Base-by-base conservation (phyloP, 2,888 invertebrate species). In the Ypsolopha scabrella region DNA sequence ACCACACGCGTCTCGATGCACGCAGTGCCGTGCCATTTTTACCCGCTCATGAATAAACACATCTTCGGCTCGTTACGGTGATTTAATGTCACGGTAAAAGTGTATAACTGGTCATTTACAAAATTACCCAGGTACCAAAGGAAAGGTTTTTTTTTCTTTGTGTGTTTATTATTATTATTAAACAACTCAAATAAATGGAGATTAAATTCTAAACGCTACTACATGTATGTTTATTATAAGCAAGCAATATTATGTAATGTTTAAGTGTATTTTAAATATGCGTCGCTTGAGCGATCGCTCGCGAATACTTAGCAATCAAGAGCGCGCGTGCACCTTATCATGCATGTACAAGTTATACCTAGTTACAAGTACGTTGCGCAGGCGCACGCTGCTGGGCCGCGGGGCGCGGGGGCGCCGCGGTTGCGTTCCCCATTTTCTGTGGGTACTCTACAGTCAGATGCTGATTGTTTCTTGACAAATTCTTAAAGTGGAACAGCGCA, bases 181-280 rank as follows among this genome's bases (percentile, higher is more conserved):
- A 72, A 75, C 64, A 82, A 83, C 81, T 75, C 73, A 83, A 80
- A 78, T 80, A 86, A 80, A 73, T 77, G 80, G 78, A 80, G 85
- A 82, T 82, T 80, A 83, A 82, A 82, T 71, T 85, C 87, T 87
- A 87, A 78, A 76, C 59, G 73, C 86, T 86, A 55, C 55, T 41
- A 82, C 72, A 82, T 69, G 80, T 68, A 80, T 82, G 80, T 85
- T 81, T 79, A 79, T 75, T 72, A 80, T 83, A 87, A 87, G 87
- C 87, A 87, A 86, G 86, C 85, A 86, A 85, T 83, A 81, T 82
- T 81, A 83, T 80, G 80, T 74, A 70, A 72, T 65, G 69, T 81
- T 79, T 73, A 73, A 72, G 72, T 74, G 75, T 75, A 70, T 75
- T 69, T 51, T 55, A 75, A 74, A 71, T 72, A 75, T 68, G 55